Base-by-base conservation (phyloP, 2,888 invertebrate species). In the Cylindroiulus punctatus region DNA sequence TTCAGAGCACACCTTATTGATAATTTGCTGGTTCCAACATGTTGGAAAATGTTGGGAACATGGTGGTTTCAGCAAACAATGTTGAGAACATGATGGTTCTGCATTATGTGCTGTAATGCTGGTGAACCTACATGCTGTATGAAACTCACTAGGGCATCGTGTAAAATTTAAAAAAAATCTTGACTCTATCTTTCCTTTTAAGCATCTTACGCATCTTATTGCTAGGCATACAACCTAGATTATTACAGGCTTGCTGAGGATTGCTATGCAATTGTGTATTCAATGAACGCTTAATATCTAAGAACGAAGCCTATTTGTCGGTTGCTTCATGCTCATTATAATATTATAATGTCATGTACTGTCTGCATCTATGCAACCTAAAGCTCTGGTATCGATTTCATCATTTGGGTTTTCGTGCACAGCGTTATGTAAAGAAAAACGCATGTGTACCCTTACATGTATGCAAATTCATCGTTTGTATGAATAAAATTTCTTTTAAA, bases 291-390 rank as follows among this genome's bases (percentile, higher is more conserved):
- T 26, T 76, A 76, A 30, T 30, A 30, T 76, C 0, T 76, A 30
- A 76, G 76, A 76, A 22, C 76, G 26, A 26, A 76, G 14, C 76
- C 30, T 76, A 76, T 76, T 76, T 30, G 76, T 22, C 30, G 76
- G 76, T 22, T 76, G 76, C 26, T 76, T 76, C 22, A 14, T 76
- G 26, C 26, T 76, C 76, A 76, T 76, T 76, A 76, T 76, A 76
- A 76, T 76, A 76, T 76, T 76, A 76, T 76, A 76, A 76, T 76
- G 26, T 14, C 3, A 12, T 12, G 10, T 44, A 44, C 44, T 44
- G 44, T 26, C 57, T 57, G 22, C 22, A 22, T 30, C 76, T 76
- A 76, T 76, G 76, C 30, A 76, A 76, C 30, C 10, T 76, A 76
- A 30, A 30, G 76, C 76, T 76, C 12, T 10, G 26, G 30, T 76